Evolutionary conservation across 92 coral and sea anemone genomes (phyloP), one percentile per base, ranked within the genome.

Genomic region (Parazoanthus atlanticus): DNA sequence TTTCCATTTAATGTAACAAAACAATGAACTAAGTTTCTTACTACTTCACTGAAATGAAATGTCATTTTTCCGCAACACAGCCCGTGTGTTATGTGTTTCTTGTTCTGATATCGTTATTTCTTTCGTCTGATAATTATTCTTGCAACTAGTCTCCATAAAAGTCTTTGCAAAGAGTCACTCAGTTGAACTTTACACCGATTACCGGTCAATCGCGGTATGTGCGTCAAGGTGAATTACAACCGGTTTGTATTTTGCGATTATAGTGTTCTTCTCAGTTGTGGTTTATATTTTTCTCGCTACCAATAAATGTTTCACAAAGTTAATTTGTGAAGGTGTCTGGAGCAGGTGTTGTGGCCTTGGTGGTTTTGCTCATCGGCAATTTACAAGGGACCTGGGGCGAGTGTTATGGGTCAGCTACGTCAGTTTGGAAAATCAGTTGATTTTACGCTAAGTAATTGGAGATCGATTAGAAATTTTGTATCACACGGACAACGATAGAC

Each of bases 271-370:
- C 29, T 8, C 13, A 6, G 40, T 17, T 23, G 49, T 36, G 41
- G 41, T 5, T 17, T 32, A 73, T 73, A 4, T 31, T 31, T 13
- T 17, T 36, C 36, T 19, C n/a, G 33, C 28, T 33, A 32, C 25
- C 79, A 74, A 36, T 75, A 33, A 75, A 75, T 75, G 29, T 75
- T 75, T 75, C 43, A 75, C 47, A 36, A 32, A 33, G 4, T 36
- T 11, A 28, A 23, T 23, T 23, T 67, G 61, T 52, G 61, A 52
- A 56, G 69, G 26, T 61, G 69, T 61, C 28, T 16, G 76, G 23
- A 71, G 78, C 78, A 75, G 79, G 79, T 75, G 79, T n/a, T 75
- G 69, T 61, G 69, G 28, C 69, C 28, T 19, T 61, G 69, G 69
- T 10, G 69, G 69, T 61, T 61, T 61, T 61, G 26, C 8, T 61